phyloP scores from a whole-genome alignment of 92 coral and sea anemone genomes.

The Bergia sp. region DNA sequence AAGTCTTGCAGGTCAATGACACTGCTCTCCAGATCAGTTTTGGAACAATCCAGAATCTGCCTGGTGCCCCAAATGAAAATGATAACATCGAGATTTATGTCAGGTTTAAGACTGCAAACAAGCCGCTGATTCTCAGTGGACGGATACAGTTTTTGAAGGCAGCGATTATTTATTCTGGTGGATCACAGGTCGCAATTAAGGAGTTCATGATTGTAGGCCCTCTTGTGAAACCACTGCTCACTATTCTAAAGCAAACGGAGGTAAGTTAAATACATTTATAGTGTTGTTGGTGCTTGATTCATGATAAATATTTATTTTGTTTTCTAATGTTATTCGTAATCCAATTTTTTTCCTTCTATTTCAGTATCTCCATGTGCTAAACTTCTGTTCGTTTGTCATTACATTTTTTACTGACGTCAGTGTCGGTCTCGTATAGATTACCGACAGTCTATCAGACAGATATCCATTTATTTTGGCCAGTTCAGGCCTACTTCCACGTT shows the following conservation, averaged over 20 bases:
- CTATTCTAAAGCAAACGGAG: slow-evolving; percentile 73
- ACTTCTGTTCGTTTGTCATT: no score
- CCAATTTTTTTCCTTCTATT: no score
- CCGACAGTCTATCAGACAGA: no score
- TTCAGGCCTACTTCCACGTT: no score
- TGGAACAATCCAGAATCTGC: slow-evolving; percentile 70
- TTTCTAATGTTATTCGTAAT: no score
- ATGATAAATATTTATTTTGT: background rate
- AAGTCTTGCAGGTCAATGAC: slow-evolving; percentile 49
- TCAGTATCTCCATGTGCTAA: no score
- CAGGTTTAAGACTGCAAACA: slow-evolving; percentile 69
- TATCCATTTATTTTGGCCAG: no score
- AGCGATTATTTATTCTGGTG: slow-evolving; percentile 59
- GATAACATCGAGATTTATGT: slow-evolving; percentile 66
- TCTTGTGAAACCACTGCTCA: slow-evolving; percentile 74
- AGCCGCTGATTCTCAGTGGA: slow-evolving; percentile 83
- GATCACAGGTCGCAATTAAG: slow-evolving; percentile 48
- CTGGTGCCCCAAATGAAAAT: slow-evolving; percentile 63
- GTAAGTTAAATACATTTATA: slow-evolving; percentile 38
- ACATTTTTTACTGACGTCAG: no score
- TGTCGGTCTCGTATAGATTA: no score
- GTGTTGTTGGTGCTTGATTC: background rate
- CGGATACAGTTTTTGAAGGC: slow-evolving; percentile 60
- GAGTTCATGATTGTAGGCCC: slow-evolving; percentile 79
- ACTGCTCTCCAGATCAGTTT: slow-evolving; percentile 64